These are phyloP conservation scores for Glaucomys volans DNA, from an alignment of 2,113 vertebrate species.

Conservation along the genomic window DNA sequence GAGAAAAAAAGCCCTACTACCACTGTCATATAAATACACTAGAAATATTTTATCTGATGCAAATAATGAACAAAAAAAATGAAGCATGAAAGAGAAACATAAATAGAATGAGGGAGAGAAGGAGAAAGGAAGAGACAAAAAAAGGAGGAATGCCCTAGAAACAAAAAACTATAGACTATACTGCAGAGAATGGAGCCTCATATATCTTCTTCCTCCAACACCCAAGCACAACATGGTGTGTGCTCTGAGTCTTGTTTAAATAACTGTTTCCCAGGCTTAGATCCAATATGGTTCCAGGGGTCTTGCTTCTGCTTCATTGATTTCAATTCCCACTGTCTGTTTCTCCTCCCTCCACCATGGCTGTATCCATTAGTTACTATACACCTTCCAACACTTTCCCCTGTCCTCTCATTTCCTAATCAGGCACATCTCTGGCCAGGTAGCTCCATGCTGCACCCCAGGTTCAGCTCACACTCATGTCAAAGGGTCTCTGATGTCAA, in stretches of 20 bases:
- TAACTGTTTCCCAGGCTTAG: background rate
- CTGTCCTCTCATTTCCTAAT: background rate
- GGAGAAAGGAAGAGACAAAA: background rate
- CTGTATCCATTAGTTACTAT: background rate
- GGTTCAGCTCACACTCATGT: background rate
- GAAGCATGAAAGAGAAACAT: background rate
- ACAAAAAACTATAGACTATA: background rate
- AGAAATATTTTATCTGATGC: background rate
- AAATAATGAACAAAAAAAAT: background rate
- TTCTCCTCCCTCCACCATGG: background rate
- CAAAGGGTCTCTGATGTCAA: background rate
- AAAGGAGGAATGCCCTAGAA: background rate
- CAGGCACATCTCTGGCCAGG: background rate
- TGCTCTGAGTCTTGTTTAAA: background rate
- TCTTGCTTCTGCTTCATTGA: background rate
- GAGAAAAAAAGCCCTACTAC: background rate
- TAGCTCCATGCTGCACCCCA: background rate
- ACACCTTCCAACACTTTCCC: background rate
- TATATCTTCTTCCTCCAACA: background rate
- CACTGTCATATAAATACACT: background rate
- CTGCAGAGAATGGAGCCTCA: background rate
- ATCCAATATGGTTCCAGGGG: background rate
- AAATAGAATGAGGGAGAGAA: background rate
- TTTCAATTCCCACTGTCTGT: background rate
- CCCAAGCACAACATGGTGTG: background rate